Evolutionary conservation across 2,113 vertebrate species (phyloP).

Genomic region (Cranoglanis bouderius): DNA sequence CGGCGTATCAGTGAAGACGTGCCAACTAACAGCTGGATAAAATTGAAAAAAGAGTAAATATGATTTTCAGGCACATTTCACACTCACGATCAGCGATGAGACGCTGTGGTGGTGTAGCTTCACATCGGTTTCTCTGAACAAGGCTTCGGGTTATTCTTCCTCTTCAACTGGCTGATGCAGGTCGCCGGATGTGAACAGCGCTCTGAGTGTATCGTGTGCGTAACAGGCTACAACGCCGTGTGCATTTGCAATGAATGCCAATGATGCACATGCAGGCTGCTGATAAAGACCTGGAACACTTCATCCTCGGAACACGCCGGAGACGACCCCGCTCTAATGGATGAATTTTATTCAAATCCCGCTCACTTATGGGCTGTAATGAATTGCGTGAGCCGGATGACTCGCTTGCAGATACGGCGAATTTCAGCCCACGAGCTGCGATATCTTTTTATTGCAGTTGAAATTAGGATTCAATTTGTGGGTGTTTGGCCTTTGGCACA

Average conservation of each 20-base stretch:
- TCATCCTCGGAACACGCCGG: not conserved
- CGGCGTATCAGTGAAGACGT: not conserved
- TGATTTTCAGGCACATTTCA: not conserved
- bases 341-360: slow-evolving; percentile 44
- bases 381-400: slow-evolving; percentile 23
- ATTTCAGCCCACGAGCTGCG: not conserved
- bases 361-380: slow-evolving; percentile 23
- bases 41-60: no score
- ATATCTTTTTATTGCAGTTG: slow-evolving; percentile 30
- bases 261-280: slow-evolving; percentile 1
- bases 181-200: not conserved
- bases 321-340: slow-evolving; percentile 35
- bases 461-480: slow-evolving; percentile 26
- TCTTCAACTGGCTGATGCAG: not conserved
- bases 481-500: not conserved
- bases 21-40: not conserved
- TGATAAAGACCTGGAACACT: slow-evolving; percentile 29
- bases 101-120: not conserved
- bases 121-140: not conserved
- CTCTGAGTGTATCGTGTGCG: not conserved
- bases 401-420: not conserved
- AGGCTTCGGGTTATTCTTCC: not conserved
- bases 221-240: not conserved
- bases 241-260: slow-evolving; percentile 28
- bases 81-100: not conserved